Conservation (phyloP, 2,888 invertebrate genomes). For the Theretra japonica region DNA sequence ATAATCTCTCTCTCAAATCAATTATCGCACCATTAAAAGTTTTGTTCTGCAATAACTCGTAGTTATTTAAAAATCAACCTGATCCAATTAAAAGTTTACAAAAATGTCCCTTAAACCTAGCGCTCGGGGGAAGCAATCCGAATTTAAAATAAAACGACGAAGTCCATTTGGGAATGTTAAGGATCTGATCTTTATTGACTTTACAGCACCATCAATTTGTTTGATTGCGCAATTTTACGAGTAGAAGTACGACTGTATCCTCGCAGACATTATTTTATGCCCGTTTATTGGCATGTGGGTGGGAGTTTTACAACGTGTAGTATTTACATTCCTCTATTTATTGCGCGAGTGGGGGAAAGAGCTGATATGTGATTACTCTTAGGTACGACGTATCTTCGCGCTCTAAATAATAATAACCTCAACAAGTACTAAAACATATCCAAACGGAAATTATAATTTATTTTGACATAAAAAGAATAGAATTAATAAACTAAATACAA, state of each 20-base stretch:
- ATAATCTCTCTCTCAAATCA: neutral
- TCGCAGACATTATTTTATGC: neutral
- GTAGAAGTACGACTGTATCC: conserved; percentile 28
- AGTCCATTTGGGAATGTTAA: conserved; percentile 37
- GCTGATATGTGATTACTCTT: neutral
- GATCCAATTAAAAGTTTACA: conserved; percentile 20
- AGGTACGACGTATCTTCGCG: neutral
- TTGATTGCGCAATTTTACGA: conserved; percentile 45
- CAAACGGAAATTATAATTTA: too few species aligned
- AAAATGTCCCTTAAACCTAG: conserved; percentile 7
- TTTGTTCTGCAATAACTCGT: neutral
- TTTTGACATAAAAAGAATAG: too few species aligned
- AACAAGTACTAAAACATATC: too few species aligned
- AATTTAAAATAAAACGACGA: conserved; percentile 40
- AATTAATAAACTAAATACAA: too few species aligned
- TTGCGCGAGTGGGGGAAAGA: neutral
- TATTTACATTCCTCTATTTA: conserved; percentile 7
- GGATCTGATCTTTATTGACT: conserved; percentile 46
- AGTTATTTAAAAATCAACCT: neutral
- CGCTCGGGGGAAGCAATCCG: conserved; percentile 34
- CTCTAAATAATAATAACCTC: neutral
- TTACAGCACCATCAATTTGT: conserved; percentile 43
- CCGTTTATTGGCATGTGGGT: neutral
- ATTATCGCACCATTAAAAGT: neutral
- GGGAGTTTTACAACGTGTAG: neutral